phyloP scores from a whole-genome alignment of 2,797 vertebrate species.

The Bufotes viridis region DNA sequence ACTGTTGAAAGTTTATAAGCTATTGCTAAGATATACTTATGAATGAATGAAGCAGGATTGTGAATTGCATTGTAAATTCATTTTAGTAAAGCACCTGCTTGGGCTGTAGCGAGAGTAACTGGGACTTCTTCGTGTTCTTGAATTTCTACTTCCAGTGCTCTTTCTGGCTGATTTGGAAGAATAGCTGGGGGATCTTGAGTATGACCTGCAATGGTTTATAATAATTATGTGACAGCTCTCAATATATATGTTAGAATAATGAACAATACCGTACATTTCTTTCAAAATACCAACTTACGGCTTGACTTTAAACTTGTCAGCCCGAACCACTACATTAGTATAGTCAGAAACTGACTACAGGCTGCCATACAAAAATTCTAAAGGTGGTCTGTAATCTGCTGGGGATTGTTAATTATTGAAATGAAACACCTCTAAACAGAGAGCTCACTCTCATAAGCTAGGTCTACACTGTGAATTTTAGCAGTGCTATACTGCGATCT shows the following conservation, averaged over 20 bases:
- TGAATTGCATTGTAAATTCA: not conserved
- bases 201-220: slow-evolving; percentile 77
- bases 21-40: not conserved
- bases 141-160: slow-evolving; percentile 81
- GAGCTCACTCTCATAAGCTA: not conserved
- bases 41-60: not conserved
- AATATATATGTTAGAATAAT: not conserved
- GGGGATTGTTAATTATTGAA: not conserved
- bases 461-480: not conserved
- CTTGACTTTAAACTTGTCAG: no score
- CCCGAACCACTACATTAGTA: no score
- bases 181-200: slow-evolving; percentile 85
- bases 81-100: slow-evolving; percentile 78
- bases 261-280: not conserved
- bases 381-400: not conserved
- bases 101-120: slow-evolving; percentile 86
- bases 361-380: not conserved
- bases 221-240: not conserved
- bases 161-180: slow-evolving; percentile 81
- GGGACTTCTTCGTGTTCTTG: slow-evolving; percentile 79
- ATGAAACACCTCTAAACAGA: not conserved
- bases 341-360: not conserved
- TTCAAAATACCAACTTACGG: not conserved
- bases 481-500: no score
- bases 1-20: not conserved